Percentiles rank a stretch among this genome's conserved stretches.
These are phyloP conservation scores for Sitta carolinensis DNA, from an alignment of 2,797 vertebrate species.

Conservation along the genomic window DNA sequence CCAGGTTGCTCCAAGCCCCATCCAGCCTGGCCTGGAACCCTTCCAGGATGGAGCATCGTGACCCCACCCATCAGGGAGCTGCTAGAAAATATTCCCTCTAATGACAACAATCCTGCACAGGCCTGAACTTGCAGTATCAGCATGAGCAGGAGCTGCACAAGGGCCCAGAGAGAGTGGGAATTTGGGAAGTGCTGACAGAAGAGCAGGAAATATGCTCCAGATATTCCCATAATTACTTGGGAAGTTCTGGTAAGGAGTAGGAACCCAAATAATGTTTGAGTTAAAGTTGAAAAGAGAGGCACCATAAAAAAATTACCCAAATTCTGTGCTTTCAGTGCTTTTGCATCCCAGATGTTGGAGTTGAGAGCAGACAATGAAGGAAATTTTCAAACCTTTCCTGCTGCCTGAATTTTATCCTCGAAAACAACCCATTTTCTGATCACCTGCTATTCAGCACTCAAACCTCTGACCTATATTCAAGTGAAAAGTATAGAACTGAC, in stretches of 20 bases:
- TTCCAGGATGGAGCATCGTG: background rate
- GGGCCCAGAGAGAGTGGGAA: background rate
- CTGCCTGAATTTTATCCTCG: background rate
- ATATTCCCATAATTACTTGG: background rate
- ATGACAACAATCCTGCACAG: background rate
- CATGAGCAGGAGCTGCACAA: background rate
- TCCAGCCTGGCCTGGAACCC: background rate
- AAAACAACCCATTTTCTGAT: background rate
- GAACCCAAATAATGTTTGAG: background rate
- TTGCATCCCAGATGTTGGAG: background rate
- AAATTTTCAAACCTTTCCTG: background rate
- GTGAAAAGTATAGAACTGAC: background rate
- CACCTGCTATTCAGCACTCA: background rate
- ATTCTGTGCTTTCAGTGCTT: background rate
- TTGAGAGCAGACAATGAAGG: background rate
- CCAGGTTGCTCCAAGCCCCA: background rate
- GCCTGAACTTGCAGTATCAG: background rate
- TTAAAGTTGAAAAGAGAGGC: background rate
- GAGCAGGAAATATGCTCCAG: background rate
- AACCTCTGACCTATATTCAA: slow-evolving; percentile 8
- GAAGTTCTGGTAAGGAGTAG: background rate
- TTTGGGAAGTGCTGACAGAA: background rate
- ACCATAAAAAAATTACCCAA: accelerated
- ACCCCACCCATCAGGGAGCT: background rate
- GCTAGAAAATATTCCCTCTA: background rate